Evolutionary conservation across 2,888 invertebrate genomes (phyloP).

Genomic region (Willowsia nigromaculata): DNA sequence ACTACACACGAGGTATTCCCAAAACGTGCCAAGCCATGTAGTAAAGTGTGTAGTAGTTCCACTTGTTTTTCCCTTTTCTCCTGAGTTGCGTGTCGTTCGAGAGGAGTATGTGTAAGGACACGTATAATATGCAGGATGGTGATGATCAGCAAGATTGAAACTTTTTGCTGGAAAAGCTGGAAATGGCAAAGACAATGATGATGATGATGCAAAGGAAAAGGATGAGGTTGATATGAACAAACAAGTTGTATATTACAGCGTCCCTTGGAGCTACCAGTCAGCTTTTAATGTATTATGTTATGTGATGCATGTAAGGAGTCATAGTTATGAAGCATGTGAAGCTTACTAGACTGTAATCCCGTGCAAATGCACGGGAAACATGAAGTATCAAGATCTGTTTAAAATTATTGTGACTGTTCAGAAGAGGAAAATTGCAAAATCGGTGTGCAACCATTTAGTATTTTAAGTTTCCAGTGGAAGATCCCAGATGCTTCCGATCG

Average conservation of each 20-base stretch:
- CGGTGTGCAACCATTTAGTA: too few species aligned
- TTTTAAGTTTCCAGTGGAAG: too few species aligned
- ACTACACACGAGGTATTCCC: not conserved
- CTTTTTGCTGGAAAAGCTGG: conserved; percentile 22
- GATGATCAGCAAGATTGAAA: conserved; percentile 38
- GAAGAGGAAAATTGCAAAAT: too few species aligned
- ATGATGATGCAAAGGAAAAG: not conserved
- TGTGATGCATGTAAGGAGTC: conserved; percentile 23
- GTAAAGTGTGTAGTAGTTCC: not conserved
- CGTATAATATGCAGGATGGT: not conserved
- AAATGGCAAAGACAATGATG: not conserved
- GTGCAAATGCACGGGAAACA: too few species aligned
- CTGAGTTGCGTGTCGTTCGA: not conserved
- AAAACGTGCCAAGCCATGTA: not conserved
- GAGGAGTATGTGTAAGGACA: too few species aligned
- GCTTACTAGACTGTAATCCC: too few species aligned
- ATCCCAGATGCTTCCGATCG: too few species aligned
- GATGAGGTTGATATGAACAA: conserved; percentile 39
- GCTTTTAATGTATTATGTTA: conserved; percentile 32
- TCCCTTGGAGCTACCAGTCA: conserved; percentile 44
- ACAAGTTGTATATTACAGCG: conserved; percentile 11
- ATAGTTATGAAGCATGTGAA: too few species aligned
- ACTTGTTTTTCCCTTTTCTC: not conserved
- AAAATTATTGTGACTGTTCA: too few species aligned
- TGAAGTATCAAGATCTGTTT: too few species aligned